Evolutionary conservation across 2,888 invertebrate genomes (phyloP).

Genomic region (Nomada fucata): DNA sequence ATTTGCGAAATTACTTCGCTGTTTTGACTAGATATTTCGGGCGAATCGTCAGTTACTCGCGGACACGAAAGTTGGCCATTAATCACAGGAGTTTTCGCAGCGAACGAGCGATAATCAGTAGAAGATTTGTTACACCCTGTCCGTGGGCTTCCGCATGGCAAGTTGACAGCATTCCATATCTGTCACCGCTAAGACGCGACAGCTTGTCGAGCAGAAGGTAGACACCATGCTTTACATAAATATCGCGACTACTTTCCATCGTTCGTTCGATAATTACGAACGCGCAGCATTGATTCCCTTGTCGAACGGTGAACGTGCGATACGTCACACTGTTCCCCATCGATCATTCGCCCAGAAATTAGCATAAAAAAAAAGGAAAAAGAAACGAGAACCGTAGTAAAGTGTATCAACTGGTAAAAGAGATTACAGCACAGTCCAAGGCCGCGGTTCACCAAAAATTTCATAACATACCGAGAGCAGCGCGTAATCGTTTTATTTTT

Average conservation of each 20-base stretch:
- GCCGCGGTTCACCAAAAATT: neutral
- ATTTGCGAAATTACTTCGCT: neutral
- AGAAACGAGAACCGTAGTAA: neutral
- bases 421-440: slow-evolving; percentile 13
- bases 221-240: neutral
- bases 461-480: slow-evolving; percentile 2
- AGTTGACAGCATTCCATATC: slow-evolving; percentile 62
- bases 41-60: neutral
- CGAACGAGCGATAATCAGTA: slow-evolving; percentile 27
- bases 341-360: neutral
- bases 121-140: slow-evolving; percentile 44
- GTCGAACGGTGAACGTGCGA: neutral
- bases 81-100: slow-evolving; percentile 10
- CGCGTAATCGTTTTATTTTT: slow-evolving; percentile 27
- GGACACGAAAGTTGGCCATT: slow-evolving; percentile 1
- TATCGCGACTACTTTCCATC: neutral
- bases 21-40: neutral
- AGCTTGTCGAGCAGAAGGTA: slow-evolving; percentile 16
- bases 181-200: slow-evolving; percentile 44
- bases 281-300: neutral
- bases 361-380: neutral
- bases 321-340: too few relatives aligned
- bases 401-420: neutral
- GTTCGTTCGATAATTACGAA: neutral
- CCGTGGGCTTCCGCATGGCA: slow-evolving; percentile 46